Conservation (phyloP, 2,797 vertebrate genomes). For the Centroberyx gerrardi region DNA sequence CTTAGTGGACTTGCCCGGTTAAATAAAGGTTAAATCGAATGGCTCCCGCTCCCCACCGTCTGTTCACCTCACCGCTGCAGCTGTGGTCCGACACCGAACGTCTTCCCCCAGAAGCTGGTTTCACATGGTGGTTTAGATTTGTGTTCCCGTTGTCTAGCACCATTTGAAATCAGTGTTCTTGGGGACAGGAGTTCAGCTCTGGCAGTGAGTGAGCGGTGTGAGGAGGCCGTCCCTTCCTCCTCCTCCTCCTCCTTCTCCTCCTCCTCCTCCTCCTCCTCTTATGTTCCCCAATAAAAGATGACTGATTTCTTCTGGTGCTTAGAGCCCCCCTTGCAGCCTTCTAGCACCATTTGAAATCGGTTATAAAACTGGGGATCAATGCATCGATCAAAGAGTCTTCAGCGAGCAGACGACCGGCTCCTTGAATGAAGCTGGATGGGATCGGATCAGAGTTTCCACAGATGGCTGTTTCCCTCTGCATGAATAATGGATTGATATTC, state of each 20-base stretch:
- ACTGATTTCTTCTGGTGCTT: slow-evolving; percentile 99
- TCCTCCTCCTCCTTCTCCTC: slow-evolving; percentile 11
- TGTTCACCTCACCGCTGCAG: slow-evolving; percentile 56
- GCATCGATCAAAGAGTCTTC: slow-evolving; percentile 44
- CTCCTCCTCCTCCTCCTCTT: background rate
- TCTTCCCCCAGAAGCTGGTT: slow-evolving; percentile 98
- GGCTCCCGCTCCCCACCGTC: background rate
- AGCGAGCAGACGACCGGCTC: background rate
- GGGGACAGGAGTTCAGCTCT: slow-evolving; percentile 87
- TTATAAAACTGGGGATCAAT: slow-evolving; percentile 96
- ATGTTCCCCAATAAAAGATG: slow-evolving; percentile 93
- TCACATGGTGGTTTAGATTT: slow-evolving; percentile 99
- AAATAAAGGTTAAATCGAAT: no score
- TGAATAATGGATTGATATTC: background rate
- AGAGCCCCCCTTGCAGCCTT: slow-evolving; percentile 92
- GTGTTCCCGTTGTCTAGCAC: slow-evolving; percentile 97
- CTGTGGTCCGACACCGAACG: slow-evolving; percentile 32
- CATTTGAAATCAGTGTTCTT: slow-evolving; percentile 99
- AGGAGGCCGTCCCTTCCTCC: slow-evolving; percentile 1
- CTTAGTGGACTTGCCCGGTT: no score
- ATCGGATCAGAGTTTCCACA: background rate
- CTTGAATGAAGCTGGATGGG: background rate
- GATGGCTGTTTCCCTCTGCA: background rate
- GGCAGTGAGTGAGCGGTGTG: slow-evolving; percentile 38
- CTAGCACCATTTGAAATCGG: slow-evolving; percentile 99